phyloP scores from a whole-genome alignment of 2,113 vertebrate species.

The Phylloscopus whistleri region DNA sequence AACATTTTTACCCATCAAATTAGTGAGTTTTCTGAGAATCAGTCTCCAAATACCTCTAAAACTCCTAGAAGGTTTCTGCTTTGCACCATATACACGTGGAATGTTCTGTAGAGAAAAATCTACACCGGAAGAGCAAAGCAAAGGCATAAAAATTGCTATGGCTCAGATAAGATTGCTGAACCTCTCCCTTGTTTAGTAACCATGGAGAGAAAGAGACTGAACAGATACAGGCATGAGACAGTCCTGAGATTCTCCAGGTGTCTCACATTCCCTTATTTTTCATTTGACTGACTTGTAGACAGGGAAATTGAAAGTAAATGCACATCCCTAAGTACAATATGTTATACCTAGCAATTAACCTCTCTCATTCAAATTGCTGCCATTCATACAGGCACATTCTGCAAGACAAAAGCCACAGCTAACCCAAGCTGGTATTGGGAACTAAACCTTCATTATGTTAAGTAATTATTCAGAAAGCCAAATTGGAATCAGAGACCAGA shows the following conservation, averaged over 20 bases:
- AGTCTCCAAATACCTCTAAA: neutral
- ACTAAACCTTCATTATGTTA: neutral
- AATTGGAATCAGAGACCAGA: neutral
- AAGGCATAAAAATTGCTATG: neutral
- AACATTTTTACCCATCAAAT: neutral
- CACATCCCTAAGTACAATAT: neutral
- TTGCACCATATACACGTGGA: neutral
- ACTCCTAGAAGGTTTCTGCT: neutral
- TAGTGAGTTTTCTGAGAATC: neutral
- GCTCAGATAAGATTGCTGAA: neutral
- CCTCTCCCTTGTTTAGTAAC: neutral
- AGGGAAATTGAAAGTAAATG: constrained; percentile 24
- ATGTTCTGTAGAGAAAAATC: neutral
- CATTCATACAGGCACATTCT: neutral
- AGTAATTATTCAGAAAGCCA: constrained; percentile 23
- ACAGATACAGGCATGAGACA: neutral
- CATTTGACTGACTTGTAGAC: neutral
- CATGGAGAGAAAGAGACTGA: neutral
- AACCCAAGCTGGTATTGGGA: neutral
- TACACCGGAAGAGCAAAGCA: neutral
- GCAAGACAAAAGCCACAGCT: constrained; percentile 11
- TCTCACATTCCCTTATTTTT: neutral
- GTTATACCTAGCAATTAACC: constrained; percentile 16
- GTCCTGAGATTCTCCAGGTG: neutral
- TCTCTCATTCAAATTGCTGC: neutral